phyloP scores from a whole-genome alignment of 1,140 invertebrate genomes.

The Eupeodes corollae region DNA sequence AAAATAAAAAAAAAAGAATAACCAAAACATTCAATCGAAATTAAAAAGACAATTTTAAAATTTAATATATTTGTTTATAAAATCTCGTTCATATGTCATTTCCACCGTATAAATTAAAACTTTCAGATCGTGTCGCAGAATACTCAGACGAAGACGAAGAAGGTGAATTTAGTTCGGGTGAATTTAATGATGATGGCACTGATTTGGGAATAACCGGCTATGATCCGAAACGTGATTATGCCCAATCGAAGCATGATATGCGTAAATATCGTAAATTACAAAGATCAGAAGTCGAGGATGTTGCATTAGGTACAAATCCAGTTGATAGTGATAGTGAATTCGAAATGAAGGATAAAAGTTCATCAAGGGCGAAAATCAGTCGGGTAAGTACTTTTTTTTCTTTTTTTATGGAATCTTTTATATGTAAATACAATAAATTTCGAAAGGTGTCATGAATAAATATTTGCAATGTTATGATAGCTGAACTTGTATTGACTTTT shows the following conservation, averaged over 20 bases:
- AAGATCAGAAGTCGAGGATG: slow-evolving; percentile 32
- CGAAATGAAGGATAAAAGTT: slow-evolving; percentile 43
- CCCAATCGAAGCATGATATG: slow-evolving; percentile 36
- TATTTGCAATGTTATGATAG: no score
- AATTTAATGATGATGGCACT: slow-evolving; percentile 49
- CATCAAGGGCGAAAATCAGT: slow-evolving; percentile 36
- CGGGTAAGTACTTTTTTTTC: slow-evolving; percentile 23
- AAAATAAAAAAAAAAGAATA: no score
- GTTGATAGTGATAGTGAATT: slow-evolving; percentile 42
- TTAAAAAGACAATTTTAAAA: no score
- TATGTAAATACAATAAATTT: no score
- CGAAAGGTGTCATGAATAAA: no score
- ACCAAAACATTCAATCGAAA: no score
- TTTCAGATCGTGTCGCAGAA: slow-evolving; percentile 46
- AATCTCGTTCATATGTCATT: no score
- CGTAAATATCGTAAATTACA: slow-evolving; percentile 36
- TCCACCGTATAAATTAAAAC: background rate
- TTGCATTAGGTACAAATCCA: slow-evolving; percentile 20
- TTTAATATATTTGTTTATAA: no score
- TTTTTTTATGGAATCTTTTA: background rate
- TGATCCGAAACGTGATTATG: slow-evolving; percentile 33
- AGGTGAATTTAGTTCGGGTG: slow-evolving; percentile 54
- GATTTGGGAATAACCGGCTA: slow-evolving; percentile 32
- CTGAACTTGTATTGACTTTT: no score
- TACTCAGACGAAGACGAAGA: slow-evolving; percentile 57